These are phyloP conservation scores for Pseudomyrmex gracilis DNA, from an alignment of 1,140 invertebrate genomes.

Conservation along the genomic window DNA sequence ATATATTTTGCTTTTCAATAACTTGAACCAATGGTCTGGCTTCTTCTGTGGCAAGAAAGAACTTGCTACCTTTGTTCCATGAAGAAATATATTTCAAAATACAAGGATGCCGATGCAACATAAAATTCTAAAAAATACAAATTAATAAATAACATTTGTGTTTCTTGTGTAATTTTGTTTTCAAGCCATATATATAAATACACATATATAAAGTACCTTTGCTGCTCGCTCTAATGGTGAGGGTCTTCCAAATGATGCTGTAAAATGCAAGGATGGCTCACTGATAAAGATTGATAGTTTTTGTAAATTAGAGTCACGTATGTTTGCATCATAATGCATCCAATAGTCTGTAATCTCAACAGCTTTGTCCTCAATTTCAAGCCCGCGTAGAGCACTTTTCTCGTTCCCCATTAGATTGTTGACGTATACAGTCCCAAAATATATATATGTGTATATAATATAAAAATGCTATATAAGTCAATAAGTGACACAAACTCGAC, in stretches of 20 bases:
- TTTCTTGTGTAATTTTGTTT: background rate
- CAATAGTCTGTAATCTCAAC: slow-evolving; percentile 92
- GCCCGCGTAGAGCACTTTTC: slow-evolving; percentile 89
- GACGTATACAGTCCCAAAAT: background rate
- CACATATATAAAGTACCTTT: slow-evolving; percentile 85
- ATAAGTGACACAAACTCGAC: too few species aligned
- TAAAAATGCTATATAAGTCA: too few species aligned
- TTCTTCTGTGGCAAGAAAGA: slow-evolving; percentile 91
- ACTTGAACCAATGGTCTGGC: slow-evolving; percentile 89
- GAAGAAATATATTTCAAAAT: slow-evolving; percentile 92
- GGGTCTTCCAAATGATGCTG: slow-evolving; percentile 87
- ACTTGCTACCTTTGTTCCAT: slow-evolving; percentile 90
- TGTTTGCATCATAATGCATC: slow-evolving; percentile 89
- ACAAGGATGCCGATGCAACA: slow-evolving; percentile 92
- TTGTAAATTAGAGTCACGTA: slow-evolving; percentile 86
- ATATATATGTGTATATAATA: background rate
- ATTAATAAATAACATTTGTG: background rate
- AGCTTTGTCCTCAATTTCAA: slow-evolving; percentile 91
- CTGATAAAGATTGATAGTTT: slow-evolving; percentile 91
- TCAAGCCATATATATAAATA: background rate
- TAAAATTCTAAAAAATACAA: slow-evolving; percentile 90
- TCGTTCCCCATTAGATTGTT: slow-evolving; percentile 90
- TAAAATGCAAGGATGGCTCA: slow-evolving; percentile 86
- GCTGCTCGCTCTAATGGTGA: slow-evolving; percentile 90
- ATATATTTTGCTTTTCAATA: slow-evolving; percentile 87